Evolutionary conservation across 2,113 vertebrate genomes (phyloP), one percentile per base, ranked within the genome.

Genomic region (Anseranas semipalmata): DNA sequence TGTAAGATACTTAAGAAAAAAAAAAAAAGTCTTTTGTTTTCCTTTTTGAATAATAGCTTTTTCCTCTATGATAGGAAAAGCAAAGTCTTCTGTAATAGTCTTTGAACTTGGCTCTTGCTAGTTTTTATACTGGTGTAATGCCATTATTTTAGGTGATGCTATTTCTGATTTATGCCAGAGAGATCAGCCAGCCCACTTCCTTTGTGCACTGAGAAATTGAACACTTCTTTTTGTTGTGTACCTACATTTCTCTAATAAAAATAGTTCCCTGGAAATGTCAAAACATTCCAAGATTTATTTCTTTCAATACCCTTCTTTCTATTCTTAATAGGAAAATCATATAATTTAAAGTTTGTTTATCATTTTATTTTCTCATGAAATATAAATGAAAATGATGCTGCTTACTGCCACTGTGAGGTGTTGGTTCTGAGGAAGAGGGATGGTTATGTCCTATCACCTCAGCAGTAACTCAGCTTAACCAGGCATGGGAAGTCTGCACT

Each of bases 181-280:
- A 80, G 50, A 89, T 87, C 68, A 81, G 37, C 55, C 60, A 81
- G 32, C 32, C 66, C 28, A 85, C 78, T 85, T 89, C 56, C 35
- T 83, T 77, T 74, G 65, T 91, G 55, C 91, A 67, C 76, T 91
- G 85, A 84, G 87, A 95, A 95, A 96, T 30, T 66, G 72, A 95
- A 91, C 73, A 83, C 76, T 95, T 89, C 37, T 78, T 96, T 96
- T 89, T 89, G 43, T 70, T 70, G 39, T 91, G 89, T 94, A 90
- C 80, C 76, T 93, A 80, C 63, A 84, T 93, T 93, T 89, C 76
- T 91, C 89, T 81, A 91, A 89, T 90, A 96, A 94, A 96, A 94
- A 80, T 81, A 77, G 79, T 94, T 95, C 52, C 50, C 65, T 84
- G 77, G 86, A 89, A 77, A 86, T 80, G 91, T 88, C 91, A 92